Base-by-base conservation (phyloP, 2,888 invertebrate genomes). In the Aethes cnicana region DNA sequence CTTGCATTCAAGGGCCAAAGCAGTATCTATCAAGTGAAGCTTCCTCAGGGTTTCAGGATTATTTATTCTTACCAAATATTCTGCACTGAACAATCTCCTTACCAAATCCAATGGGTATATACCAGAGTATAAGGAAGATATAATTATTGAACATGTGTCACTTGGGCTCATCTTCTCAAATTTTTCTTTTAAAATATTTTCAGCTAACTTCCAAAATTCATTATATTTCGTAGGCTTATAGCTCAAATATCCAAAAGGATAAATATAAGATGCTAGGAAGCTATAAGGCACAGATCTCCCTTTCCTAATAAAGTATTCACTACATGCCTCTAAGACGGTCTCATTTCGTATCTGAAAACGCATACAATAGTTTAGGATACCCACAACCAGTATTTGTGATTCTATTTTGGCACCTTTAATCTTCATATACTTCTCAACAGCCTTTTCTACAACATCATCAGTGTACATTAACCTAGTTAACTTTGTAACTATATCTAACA, bases 81-180 rank as follows among this genome's bases (percentile, higher is more conserved):
- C 90, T 7, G 91, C 83, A 57, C 90, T 91, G 60, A 94, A 92
- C 46, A 94, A 77, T 65, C 86, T 91, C 17, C 88, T 82, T 0
- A 91, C 84, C 63, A 94, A 90, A 62, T 91, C 90, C 3, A 91
- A 60, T 3, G 94, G 94, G 75, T 91, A 91, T 64, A 91, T 90
- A 41, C 91, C 87, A 18, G 93, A 67, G 71, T 93, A 94, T 42
- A 93, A 86, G 64, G 92, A 93, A 5, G 93, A 89, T n/a, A 94
- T 75, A 49, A 94, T 72, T 54, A 94, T 87, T 52, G 92, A 91
- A 26, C 93, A 74, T 6, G 92, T 71, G 62, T 93, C 92, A 58
- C 90, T 87, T 18, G 91, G 78, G 48, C 81, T 80, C 49, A 94
- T 86, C 65, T 92, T 90, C 3, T 83, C 68, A 74, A 93, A 93